Evolutionary conservation across 2,113 vertebrate genomes (phyloP).

Genomic region (Trichomycterus rosablanca): DNA sequence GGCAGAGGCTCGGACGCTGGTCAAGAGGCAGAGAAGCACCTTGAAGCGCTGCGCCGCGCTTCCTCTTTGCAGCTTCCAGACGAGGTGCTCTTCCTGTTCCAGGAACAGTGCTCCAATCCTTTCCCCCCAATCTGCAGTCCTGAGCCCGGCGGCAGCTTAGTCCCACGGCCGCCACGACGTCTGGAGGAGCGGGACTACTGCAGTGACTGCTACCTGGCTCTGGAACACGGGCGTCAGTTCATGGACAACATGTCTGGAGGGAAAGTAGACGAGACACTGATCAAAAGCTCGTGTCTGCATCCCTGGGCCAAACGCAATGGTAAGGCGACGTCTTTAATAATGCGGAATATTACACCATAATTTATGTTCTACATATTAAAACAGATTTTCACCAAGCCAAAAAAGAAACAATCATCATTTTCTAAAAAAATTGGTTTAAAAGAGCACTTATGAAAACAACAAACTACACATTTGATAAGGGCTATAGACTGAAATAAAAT

Average conservation of each 20-base stretch:
- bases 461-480: too few species aligned
- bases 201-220: slow-evolving; percentile 93
- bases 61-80: slow-evolving; percentile 80
- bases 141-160: slow-evolving; percentile 63
- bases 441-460: too few species aligned
- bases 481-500: too few species aligned
- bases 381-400: too few species aligned
- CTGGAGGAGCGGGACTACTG: slow-evolving; percentile 93
- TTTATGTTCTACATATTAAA: too few species aligned
- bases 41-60: slow-evolving; percentile 83
- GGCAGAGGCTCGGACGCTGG: slow-evolving; percentile 87
- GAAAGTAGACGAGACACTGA: slow-evolving; percentile 92
- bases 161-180: slow-evolving; percentile 57
- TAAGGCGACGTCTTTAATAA: slow-evolving; percentile 56
- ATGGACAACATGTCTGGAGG: slow-evolving; percentile 99
- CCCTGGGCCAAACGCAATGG: slow-evolving; percentile 92
- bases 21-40: slow-evolving; percentile 89
- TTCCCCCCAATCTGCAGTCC: slow-evolving; percentile 85
- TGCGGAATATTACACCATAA: too few species aligned
- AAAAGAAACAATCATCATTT: too few species aligned
- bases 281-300: slow-evolving; percentile 93
- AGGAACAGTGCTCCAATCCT: slow-evolving; percentile 95
- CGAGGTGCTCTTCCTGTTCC: slow-evolving; percentile 87
- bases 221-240: slow-evolving; percentile 96
- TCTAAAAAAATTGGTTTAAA: too few species aligned